Evolutionary conservation across 2,113 vertebrate genomes (phyloP).

Genomic region (Numida meleagris): DNA sequence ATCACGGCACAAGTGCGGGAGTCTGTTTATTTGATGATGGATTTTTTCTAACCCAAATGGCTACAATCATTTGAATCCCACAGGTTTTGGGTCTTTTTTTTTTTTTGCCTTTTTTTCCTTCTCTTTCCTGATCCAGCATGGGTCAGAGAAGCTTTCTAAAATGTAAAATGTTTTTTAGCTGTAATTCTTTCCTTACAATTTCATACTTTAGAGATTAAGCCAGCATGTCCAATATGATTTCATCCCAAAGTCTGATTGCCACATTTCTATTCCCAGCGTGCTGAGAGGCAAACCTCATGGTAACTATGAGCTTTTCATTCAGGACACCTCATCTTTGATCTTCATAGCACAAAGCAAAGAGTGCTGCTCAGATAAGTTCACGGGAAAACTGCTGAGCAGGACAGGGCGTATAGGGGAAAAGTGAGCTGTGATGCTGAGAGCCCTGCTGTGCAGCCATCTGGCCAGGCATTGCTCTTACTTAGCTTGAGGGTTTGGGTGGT

Average conservation of each 20-base stretch:
- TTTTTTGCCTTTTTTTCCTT: fast-evolving
- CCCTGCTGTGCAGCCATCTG: neutral
- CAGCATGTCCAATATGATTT: conserved; percentile 68
- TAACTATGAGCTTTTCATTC: conserved; percentile 41
- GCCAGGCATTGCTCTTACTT: neutral
- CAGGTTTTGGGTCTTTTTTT: neutral
- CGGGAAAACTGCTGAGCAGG: conserved; percentile 20
- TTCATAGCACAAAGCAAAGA: neutral
- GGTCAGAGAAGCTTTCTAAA: conserved; percentile 49
- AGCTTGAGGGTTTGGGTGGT: neutral
- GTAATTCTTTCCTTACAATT: conserved; percentile 65
- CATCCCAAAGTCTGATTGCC: conserved; percentile 53
- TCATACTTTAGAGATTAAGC: conserved; percentile 57
- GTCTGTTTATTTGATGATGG: neutral
- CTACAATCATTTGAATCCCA: neutral
- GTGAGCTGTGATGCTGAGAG: neutral
- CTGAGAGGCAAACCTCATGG: conserved; percentile 7
- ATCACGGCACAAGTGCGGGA: neutral
- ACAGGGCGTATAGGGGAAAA: fast-evolving
- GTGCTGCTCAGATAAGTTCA: neutral
- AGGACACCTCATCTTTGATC: conserved; percentile 24
- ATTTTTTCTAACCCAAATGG: neutral
- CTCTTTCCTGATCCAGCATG: conserved; percentile 14
- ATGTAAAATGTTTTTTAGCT: conserved; percentile 57
- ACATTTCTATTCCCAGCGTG: conserved; percentile 52